Conservation (phyloP, 2,797 vertebrate genomes). For the Hippoglossus hippoglossus region DNA sequence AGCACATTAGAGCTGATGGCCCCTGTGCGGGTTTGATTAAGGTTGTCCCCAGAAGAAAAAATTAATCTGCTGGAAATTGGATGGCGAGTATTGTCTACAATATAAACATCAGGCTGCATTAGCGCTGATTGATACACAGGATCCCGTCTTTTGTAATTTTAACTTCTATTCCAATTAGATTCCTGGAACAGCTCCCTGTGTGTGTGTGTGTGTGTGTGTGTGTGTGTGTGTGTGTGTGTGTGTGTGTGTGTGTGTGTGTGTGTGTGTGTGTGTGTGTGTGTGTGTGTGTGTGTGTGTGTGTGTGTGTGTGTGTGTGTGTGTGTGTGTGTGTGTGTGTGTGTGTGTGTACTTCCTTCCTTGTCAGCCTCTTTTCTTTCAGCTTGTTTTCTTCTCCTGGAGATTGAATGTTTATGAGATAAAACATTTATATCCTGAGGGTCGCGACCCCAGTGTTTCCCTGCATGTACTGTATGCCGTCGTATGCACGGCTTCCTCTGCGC, state of each 20-base stretch:
- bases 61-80: slow-evolving; percentile 52
- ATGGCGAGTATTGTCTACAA: slow-evolving; percentile 49
- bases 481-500: slow-evolving; percentile 1
- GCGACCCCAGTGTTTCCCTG: slow-evolving; percentile 6
- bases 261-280: too few species aligned
- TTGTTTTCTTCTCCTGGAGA: not conserved
- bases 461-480: slow-evolving; percentile 14
- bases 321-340: not conserved
- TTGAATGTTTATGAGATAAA: slow-evolving; percentile 13
- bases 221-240: too few species aligned
- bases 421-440: slow-evolving; percentile 8
- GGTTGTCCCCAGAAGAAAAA: slow-evolving; percentile 38
- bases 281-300: too few species aligned
- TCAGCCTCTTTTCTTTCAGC: not conserved
- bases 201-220: too few species aligned
- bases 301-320: too few species aligned
- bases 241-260: too few species aligned
- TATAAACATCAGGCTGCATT: slow-evolving; percentile 60
- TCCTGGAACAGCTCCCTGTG: not conserved
- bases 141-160: slow-evolving; percentile 27
- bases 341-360: not conserved
- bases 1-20: slow-evolving; percentile 54
- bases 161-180: slow-evolving; percentile 27
- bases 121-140: slow-evolving; percentile 57
- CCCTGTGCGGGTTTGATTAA: slow-evolving; percentile 59